A percentile compares a stretch with the other conserved stretches of the same genome.
phyloP scores from a whole-genome alignment of 2,113 vertebrate genomes.

The Poeciliopsis retropinna region DNA sequence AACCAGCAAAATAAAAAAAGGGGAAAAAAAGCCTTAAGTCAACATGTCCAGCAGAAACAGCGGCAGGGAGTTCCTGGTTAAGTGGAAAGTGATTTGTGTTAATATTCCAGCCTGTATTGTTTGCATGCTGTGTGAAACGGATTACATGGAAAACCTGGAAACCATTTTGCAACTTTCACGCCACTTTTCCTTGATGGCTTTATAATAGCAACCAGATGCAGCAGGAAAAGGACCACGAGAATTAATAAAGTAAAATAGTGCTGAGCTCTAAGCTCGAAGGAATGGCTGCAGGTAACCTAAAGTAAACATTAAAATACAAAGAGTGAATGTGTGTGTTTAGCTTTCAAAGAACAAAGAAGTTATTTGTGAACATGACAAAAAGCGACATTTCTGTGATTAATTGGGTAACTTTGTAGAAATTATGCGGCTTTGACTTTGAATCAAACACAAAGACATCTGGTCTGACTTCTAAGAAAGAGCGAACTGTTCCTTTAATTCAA shows the following conservation, averaged over 20 bases:
- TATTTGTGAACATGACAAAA: background rate
- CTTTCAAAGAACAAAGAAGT: background rate
- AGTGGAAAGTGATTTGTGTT: background rate
- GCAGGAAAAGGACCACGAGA: constrained; percentile 6
- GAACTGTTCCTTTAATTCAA: background rate
- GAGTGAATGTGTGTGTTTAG: background rate
- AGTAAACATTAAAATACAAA: too few relatives aligned
- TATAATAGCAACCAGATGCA: constrained; percentile 64
- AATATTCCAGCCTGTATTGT: background rate
- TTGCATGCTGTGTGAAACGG: background rate
- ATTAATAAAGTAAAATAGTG: background rate
- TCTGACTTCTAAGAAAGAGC: background rate
- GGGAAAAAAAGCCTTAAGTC: background rate
- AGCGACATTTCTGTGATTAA: background rate
- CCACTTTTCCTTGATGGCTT: constrained; percentile 58
- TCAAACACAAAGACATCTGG: background rate
- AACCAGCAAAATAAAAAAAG: background rate
- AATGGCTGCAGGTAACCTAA: background rate
- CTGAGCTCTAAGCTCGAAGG: background rate
- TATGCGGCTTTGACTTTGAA: background rate
- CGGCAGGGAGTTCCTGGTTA: background rate
- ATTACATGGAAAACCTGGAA: background rate
- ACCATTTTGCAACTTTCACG: constrained; percentile 47
- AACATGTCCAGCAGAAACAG: background rate
- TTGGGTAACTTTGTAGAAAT: background rate